phyloP scores from a whole-genome alignment of 2,113 vertebrate species.

The Notarius lentiginosus region DNA sequence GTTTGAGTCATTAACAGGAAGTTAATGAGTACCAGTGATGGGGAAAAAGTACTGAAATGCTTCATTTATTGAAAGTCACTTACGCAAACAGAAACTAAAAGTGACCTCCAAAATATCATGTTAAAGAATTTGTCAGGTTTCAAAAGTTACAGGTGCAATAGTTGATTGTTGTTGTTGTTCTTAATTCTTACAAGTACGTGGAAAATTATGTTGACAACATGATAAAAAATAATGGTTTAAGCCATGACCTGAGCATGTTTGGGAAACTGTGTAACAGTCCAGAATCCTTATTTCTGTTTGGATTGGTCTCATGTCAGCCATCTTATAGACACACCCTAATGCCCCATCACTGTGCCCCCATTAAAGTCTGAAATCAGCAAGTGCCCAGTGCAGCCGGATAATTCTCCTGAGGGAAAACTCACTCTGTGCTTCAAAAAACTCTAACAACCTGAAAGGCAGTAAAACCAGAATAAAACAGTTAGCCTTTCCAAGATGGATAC shows the following conservation, averaged over 20 bases:
- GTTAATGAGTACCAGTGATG: background rate
- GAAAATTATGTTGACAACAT: background rate
- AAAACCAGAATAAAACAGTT: background rate
- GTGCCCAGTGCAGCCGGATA: background rate
- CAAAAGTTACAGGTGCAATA: background rate
- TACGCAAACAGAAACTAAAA: background rate
- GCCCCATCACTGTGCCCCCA: background rate
- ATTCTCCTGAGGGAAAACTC: background rate
- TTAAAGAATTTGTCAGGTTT: background rate
- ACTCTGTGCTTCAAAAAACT: background rate
- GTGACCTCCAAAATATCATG: background rate
- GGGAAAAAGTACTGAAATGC: background rate
- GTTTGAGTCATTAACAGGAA: conserved; percentile 41
- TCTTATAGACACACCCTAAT: background rate
- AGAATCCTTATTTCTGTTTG: background rate
- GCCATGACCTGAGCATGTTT: background rate
- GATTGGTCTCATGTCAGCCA: background rate
- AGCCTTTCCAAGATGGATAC: background rate
- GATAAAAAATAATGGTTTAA: background rate
- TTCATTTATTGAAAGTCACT: background rate
- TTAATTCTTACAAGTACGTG: background rate
- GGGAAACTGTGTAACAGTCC: background rate
- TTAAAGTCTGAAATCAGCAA: background rate
- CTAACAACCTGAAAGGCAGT: background rate
- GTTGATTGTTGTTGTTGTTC: background rate